Evolutionary conservation across 2,888 invertebrate genomes (phyloP).

Genomic region (Melanostoma mellinum): DNA sequence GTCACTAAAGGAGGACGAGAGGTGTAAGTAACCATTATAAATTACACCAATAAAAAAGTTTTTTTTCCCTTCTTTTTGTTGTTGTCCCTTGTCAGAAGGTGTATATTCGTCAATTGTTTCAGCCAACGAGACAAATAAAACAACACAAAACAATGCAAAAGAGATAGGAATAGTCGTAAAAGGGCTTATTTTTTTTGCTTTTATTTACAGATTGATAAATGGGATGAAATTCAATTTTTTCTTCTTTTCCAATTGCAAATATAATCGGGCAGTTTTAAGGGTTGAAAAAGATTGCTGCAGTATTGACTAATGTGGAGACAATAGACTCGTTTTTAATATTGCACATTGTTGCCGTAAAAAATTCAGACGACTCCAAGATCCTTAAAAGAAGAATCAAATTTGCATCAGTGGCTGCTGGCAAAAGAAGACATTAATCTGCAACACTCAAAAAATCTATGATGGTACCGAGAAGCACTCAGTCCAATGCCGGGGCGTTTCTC

Average conservation of each 20-base stretch:
- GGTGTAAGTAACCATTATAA: conserved; percentile 56
- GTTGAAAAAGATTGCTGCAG: neutral
- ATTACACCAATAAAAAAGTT: conserved; percentile 62
- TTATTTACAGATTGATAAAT: conserved; percentile 31
- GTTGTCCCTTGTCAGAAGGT: conserved; percentile 1
- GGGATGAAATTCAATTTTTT: conserved; percentile 17
- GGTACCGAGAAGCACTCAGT: no score
- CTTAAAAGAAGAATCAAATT: no score
- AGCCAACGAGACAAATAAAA: conserved; percentile 46
- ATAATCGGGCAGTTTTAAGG: neutral
- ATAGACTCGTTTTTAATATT: no score
- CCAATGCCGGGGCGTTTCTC: no score
- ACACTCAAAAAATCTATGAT: no score
- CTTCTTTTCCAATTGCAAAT: no score
- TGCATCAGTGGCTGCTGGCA: no score
- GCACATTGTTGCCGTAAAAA: no score
- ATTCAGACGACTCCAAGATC: no score
- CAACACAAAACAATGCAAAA: conserved; percentile 43
- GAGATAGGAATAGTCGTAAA: conserved; percentile 54
- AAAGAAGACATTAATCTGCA: no score
- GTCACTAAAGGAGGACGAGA: neutral
- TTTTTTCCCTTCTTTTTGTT: conserved; percentile 17
- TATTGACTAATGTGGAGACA: no score
- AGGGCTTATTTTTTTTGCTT: conserved; percentile 41
- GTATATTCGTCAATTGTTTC: conserved; percentile 60